Conservation (phyloP, 1,140 invertebrate species). For the Formica exsecta region DNA sequence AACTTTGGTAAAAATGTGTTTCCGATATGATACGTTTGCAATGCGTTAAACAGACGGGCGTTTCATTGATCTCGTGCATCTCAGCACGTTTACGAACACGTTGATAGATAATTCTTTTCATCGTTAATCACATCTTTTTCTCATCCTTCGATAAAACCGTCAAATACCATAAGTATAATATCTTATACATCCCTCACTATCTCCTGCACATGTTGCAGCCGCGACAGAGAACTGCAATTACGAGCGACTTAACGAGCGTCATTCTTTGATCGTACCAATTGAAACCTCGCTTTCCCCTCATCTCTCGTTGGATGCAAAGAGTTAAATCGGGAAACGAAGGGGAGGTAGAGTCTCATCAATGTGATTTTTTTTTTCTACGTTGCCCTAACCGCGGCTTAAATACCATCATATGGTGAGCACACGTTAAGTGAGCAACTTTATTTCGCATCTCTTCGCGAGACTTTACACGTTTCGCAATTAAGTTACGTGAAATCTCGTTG, state of each 20-base stretch:
- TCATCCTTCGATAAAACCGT: not conserved
- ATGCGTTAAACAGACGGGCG: not conserved
- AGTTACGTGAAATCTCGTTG: too few species aligned
- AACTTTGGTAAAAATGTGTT: not conserved
- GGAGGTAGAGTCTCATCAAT: not conserved
- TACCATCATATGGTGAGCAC: constrained; percentile 36
- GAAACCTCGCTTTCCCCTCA: constrained; percentile 19
- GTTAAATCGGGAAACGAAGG: too few species aligned
- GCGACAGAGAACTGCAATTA: constrained; percentile 24
- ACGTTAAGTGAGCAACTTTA: constrained; percentile 15
- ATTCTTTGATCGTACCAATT: constrained; percentile 27
- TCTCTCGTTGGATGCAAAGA: not conserved
- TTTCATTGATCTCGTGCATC: not conserved
- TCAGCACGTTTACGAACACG: not conserved
- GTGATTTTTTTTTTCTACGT: constrained; percentile 18
- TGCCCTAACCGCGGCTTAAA: constrained; percentile 27
- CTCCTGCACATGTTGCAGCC: constrained; percentile 31
- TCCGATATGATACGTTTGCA: not conserved
- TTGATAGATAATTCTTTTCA: not conserved
- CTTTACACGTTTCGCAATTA: too few species aligned
- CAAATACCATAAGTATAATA: not conserved
- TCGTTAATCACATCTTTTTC: constrained; percentile 38
- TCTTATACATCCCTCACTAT: not conserved
- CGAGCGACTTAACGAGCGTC: constrained; percentile 32
- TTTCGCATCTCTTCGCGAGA: not conserved